Percentiles rank a stretch among this genome's conserved stretches.
Conservation (phyloP, 1,140 invertebrate genomes). For the Zaprionus camerounensis region DNA sequence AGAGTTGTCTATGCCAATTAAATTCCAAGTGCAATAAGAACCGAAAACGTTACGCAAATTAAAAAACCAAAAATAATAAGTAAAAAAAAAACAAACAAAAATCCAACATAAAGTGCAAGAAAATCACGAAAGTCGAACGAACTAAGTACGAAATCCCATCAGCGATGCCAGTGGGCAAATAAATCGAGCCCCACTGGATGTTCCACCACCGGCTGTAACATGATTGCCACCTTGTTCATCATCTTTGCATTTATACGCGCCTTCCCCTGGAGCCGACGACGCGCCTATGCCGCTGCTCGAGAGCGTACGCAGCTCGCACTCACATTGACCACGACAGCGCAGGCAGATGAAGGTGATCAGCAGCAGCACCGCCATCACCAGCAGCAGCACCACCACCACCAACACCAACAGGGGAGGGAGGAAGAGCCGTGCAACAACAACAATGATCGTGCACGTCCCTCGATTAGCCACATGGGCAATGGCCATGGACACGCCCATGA, state of each 20-base stretch:
- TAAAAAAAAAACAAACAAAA: constrained; percentile 3
- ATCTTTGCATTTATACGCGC: constrained; percentile 84
- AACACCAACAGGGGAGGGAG: constrained; percentile 1
- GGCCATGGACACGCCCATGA: constrained; percentile 27
- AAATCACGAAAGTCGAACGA: constrained; percentile 3
- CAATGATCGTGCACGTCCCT: constrained; percentile 56
- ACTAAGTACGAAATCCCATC: constrained; percentile 16
- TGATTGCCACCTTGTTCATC: constrained; percentile 84
- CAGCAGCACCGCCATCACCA: constrained; percentile 7
- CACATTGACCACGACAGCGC: constrained; percentile 39
- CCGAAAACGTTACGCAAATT: constrained; percentile 18
- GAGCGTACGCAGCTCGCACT: constrained; percentile 52
- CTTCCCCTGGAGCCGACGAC: constrained; percentile 77
- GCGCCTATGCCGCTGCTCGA: constrained; percentile 38
- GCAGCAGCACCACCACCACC: constrained; percentile 10
- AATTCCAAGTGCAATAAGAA: constrained; percentile 36
- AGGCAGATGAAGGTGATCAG: neutral
- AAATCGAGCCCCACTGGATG: constrained; percentile 5
- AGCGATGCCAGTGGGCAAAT: constrained; percentile 9
- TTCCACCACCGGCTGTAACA: constrained; percentile 21
- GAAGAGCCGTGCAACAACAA: constrained; percentile 52
- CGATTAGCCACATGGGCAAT: constrained; percentile 54
- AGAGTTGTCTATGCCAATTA: constrained; percentile 20
- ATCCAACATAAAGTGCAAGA: constrained; percentile 17
- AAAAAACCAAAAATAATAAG: constrained; percentile 11